Base-by-base conservation (phyloP, 2,113 vertebrate species). In the Equus quagga region DNA sequence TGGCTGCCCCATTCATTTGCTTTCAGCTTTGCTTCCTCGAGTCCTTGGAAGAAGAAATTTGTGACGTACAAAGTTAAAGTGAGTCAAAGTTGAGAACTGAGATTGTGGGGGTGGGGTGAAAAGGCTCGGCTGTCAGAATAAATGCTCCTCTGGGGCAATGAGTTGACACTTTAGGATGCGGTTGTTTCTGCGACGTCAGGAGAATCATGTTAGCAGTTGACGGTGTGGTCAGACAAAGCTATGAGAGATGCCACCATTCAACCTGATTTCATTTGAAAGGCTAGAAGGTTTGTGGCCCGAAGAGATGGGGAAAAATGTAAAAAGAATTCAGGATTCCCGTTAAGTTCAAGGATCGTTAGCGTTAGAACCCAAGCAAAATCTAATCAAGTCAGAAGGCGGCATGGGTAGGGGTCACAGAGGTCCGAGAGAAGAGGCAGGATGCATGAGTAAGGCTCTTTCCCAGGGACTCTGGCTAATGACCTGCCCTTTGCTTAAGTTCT, bases 231-330 rank as follows among this genome's bases (percentile, higher is more conserved):
- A 1, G 72, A 75, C 19, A 67, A 17, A 65, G 90, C 31, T 21
- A 18, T 1, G 3, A 60, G 78, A 41, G 0, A 18, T 0, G 5
- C 46, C 33, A 11, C 4, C 2, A 10, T 21, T 31, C 36, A 41
- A 9, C 0, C 14, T 51, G 82, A 46, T 67, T 44, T 21, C 18
- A 80, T 56, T 31, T 41, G 33, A 6, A 15, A 51, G 58, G 36
- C 81, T 41, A 41, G 21, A n/a, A 31, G 28, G 26, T 6, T 5
- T 13, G 12, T 49, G 31, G 3, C 67, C 11, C 51, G 60, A 5
- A 23, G 62, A 44, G 49, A 44, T 41, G 31, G 26, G 8, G 12
- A 24, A 80, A 80, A 72, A 26, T 60, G 56, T 0, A 65, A 31
- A 56, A 70, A 33, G 44, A 70, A 41, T 14, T 60, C 23, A 13